These are phyloP conservation scores for Lithobates pipiens DNA, from an alignment of 2,797 vertebrate genomes.

Conservation along the genomic window DNA sequence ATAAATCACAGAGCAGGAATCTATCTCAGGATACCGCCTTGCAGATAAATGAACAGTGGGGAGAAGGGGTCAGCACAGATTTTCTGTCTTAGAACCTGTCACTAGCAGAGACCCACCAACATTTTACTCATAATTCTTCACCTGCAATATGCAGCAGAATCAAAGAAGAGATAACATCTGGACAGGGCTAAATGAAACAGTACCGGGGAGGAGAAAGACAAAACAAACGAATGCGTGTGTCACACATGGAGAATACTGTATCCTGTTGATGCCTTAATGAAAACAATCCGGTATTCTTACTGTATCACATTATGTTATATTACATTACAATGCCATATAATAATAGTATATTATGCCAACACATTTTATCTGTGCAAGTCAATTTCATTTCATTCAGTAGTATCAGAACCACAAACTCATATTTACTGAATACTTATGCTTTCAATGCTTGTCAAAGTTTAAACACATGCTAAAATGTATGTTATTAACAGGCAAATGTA, in stretches of 20 bases:
- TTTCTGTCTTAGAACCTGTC: slow-evolving; percentile 92
- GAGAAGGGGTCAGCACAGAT: slow-evolving; percentile 97
- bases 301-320: too few species aligned
- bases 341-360: too few species aligned
- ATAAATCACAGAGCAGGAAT: slow-evolving; percentile 97
- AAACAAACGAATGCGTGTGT: neutral
- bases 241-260: neutral
- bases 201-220: neutral
- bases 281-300: too few species aligned
- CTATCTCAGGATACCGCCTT: slow-evolving; percentile 96
- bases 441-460: too few species aligned
- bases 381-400: too few species aligned
- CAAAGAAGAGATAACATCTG: slow-evolving; percentile 59
- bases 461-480: too few species aligned
- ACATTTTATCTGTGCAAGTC: neutral
- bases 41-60: slow-evolving; percentile 96
- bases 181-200: slow-evolving; percentile 17
- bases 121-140: slow-evolving; percentile 93
- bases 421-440: too few species aligned
- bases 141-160: slow-evolving; percentile 76
- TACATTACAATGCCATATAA: too few species aligned
- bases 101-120: slow-evolving; percentile 87
- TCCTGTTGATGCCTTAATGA: neutral
- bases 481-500: too few species aligned
- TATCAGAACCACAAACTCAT: neutral